These are phyloP conservation scores for Bungarus multicinctus DNA, from an alignment of 2,113 vertebrate genomes.

Conservation along the genomic window DNA sequence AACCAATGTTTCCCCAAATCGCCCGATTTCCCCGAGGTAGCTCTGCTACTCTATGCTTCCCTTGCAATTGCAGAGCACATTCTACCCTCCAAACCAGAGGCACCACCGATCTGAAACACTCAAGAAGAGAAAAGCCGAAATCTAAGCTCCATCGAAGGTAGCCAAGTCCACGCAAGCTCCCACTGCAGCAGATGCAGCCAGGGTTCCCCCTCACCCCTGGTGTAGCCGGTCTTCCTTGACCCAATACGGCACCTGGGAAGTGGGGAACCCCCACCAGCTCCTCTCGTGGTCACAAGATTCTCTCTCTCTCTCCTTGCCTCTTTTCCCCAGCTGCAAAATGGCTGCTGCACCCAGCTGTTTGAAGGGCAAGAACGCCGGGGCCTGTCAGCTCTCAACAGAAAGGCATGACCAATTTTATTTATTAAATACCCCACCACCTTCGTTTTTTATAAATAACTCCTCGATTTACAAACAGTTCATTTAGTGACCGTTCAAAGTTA, in stretches of 20 bases:
- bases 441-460: too few relatives aligned
- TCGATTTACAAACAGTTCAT: neutral
- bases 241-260: neutral
- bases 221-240: neutral
- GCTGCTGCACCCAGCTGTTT: neutral
- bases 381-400: neutral
- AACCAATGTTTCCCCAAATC: too few relatives aligned
- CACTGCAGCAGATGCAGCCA: neutral
- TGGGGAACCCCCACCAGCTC: neutral
- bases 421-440: too few relatives aligned
- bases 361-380: neutral
- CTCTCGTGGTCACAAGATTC: neutral
- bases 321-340: neutral
- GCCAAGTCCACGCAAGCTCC: too few relatives aligned
- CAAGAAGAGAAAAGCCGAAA: neutral
- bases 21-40: too few relatives aligned
- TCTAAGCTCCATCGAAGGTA: neutral
- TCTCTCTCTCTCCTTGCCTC: neutral
- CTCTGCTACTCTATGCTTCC: too few relatives aligned
- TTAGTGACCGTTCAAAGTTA: neutral
- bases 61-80: too few relatives aligned
- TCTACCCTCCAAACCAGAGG: too few relatives aligned
- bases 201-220: neutral
- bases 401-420: too few relatives aligned
- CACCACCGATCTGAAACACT: too few relatives aligned